These are phyloP conservation scores for Hirundichthys speculiger DNA, from an alignment of 2,113 vertebrate species.

Conservation along the genomic window DNA sequence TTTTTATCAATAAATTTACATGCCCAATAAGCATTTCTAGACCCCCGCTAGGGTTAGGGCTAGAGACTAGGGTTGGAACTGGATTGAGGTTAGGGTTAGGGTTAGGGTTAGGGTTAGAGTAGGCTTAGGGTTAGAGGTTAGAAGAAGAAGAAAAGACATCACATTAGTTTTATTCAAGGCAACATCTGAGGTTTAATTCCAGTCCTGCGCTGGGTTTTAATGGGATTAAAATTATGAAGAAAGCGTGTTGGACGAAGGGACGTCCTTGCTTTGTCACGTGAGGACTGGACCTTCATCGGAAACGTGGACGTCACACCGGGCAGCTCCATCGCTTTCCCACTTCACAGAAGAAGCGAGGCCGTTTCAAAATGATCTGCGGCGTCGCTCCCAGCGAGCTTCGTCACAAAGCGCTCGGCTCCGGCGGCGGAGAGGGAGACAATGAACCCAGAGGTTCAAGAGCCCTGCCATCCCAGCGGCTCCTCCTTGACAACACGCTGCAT, in stretches of 20 bases:
- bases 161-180: background rate
- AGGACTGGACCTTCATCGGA: background rate
- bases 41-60: too few relatives aligned
- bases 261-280: background rate
- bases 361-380: background rate
- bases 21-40: too few relatives aligned
- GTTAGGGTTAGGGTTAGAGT: too few relatives aligned
- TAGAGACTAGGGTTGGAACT: too few relatives aligned
- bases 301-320: background rate
- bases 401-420: constrained; percentile 7
- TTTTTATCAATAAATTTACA: too few relatives aligned
- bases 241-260: background rate
- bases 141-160: background rate
- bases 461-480: constrained; percentile 31
- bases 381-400: constrained; percentile 12
- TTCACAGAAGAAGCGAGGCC: too few relatives aligned
- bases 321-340: background rate
- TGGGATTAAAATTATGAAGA: background rate
- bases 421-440: constrained; percentile 51
- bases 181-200: constrained; percentile 10
- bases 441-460: constrained; percentile 47
- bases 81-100: too few relatives aligned
- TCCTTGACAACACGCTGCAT: constrained; percentile 60
- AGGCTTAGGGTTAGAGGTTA: too few relatives aligned
- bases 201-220: too few relatives aligned